phyloP scores from a whole-genome alignment of 2,888 invertebrate genomes.

The Linyphia triangularis region DNA sequence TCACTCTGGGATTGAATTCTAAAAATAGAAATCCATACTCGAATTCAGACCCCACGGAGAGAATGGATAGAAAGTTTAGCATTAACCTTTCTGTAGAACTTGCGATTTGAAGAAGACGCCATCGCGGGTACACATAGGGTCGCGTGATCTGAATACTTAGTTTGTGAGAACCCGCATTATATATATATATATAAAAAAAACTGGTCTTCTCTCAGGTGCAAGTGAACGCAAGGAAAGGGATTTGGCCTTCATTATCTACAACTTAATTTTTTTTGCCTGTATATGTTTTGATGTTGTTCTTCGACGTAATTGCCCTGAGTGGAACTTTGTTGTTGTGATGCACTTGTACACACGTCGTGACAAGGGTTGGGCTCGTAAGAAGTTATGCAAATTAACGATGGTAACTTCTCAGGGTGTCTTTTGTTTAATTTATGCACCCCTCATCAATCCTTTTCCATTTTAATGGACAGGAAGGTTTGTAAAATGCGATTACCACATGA shows the following conservation, averaged over 20 bases:
- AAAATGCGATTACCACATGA: background rate
- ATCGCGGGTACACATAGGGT: background rate
- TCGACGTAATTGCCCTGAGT: background rate
- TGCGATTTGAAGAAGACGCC: background rate
- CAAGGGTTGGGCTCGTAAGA: background rate
- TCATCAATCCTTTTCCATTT: background rate
- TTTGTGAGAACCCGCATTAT: background rate
- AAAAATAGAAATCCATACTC: constrained; percentile 32
- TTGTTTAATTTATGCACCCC: constrained; percentile 5
- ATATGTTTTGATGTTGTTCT: background rate
- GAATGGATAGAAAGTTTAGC: too few species aligned
- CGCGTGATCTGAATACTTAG: constrained; percentile 64
- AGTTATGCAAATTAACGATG: constrained; percentile 37
- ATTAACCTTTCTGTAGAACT: background rate
- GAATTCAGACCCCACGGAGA: background rate
- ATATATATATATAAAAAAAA: constrained; percentile 1
- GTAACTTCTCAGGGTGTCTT: constrained; percentile 14
- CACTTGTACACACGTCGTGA: background rate
- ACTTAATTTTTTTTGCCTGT: background rate
- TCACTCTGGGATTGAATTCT: background rate
- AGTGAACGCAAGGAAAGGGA: constrained; percentile 29
- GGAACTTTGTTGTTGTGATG: background rate
- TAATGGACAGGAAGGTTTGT: background rate
- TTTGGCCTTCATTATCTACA: constrained; percentile 22
- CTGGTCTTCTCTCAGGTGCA: background rate